These are phyloP conservation scores for Butorides virescens DNA, from an alignment of 2,113 vertebrate genomes.

Conservation along the genomic window DNA sequence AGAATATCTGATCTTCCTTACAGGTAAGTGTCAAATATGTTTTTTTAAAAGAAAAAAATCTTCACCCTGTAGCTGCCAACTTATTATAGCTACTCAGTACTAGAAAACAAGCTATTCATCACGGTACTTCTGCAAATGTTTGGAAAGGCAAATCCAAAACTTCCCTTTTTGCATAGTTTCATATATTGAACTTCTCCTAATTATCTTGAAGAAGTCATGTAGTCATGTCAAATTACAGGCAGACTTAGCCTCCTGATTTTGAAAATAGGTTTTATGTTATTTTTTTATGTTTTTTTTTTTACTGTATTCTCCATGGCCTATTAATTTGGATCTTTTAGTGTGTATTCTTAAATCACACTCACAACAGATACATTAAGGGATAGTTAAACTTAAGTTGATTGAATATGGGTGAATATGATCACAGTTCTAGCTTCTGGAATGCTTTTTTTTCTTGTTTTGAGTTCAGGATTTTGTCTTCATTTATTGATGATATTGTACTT, in stretches of 20 bases:
- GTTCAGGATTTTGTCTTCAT: not conserved
- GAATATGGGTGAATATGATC: not conserved
- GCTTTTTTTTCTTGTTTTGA: not conserved
- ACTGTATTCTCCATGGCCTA: not conserved
- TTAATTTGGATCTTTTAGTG: not conserved
- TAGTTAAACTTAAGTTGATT: not conserved
- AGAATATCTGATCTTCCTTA: conserved; percentile 74
- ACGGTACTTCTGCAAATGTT: not conserved
- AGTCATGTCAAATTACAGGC: not conserved
- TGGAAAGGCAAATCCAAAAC: not conserved
- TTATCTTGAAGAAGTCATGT: not conserved
- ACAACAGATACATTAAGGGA: not conserved
- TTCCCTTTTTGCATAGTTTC: not conserved
- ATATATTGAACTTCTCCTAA: not conserved
- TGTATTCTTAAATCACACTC: not conserved
- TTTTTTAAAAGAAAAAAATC: not conserved
- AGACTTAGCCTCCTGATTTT: not conserved
- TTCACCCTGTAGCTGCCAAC: not conserved
- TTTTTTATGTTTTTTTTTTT: not conserved
- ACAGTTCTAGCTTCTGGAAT: not conserved
- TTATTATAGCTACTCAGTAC: not conserved
- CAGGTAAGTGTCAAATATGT: conserved; percentile 65
- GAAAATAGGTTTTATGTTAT: not conserved
- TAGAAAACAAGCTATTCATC: not conserved
- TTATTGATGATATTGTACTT: not conserved